A percentile compares a stretch with the other conserved stretches of the same genome.
Conservation (phyloP, 2,888 invertebrate species). For the Conomelus anceps region DNA sequence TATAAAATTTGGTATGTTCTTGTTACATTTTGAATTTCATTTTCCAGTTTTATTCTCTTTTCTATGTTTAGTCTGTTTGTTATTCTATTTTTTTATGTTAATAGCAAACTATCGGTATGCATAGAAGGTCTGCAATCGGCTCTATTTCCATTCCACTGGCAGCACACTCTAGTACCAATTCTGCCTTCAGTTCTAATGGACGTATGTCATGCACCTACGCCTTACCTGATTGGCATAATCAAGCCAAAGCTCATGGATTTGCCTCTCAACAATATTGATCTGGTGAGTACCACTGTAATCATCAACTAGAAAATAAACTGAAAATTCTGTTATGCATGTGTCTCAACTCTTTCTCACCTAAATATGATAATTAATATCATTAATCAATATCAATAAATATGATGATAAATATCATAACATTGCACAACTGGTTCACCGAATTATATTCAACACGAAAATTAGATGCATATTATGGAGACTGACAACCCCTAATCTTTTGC, state of each 20-base stretch:
- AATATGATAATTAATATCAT: neutral
- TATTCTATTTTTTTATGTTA: conserved; percentile 30
- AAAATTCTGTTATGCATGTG: conserved; percentile 40
- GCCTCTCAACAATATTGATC: conserved; percentile 44
- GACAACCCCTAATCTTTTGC: too few relatives aligned
- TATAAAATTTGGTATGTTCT: too few relatives aligned
- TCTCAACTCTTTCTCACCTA: neutral
- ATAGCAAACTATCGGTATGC: conserved; percentile 62
- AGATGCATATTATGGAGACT: too few relatives aligned
- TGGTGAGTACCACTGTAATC: conserved; percentile 42
- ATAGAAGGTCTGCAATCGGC: conserved; percentile 67
- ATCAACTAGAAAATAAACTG: too few relatives aligned
- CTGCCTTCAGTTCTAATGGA: conserved; percentile 59
- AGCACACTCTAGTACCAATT: conserved; percentile 71
- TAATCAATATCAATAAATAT: neutral
- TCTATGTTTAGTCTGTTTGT: neutral
- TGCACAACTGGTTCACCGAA: too few relatives aligned
- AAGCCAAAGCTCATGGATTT: conserved; percentile 38
- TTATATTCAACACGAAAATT: too few relatives aligned
- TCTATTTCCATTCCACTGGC: conserved; percentile 78
- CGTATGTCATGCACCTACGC: conserved; percentile 64
- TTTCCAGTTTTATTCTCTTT: neutral
- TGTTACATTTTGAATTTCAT: too few relatives aligned
- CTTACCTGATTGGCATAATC: conserved; percentile 67
- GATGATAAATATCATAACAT: too few relatives aligned